Conservation (phyloP, 2,113 vertebrate genomes). For the Coregonus clupeaformis region DNA sequence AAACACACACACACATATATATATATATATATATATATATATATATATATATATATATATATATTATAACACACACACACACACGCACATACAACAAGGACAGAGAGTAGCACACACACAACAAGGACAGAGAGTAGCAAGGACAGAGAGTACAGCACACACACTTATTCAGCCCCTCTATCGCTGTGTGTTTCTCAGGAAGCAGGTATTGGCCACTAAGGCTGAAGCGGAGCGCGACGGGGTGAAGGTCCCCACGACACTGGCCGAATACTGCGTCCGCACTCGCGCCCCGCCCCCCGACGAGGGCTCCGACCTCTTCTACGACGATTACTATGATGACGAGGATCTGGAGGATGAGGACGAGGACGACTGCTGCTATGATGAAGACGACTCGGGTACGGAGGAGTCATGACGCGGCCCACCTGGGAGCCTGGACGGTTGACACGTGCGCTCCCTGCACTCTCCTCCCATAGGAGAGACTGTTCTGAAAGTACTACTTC, state of each 20-base stretch:
- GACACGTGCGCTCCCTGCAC: conserved; percentile 31
- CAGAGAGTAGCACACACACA: conserved; percentile 60
- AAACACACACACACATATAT: not conserved
- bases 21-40: too few relatives aligned
- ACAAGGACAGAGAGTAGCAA: too few relatives aligned
- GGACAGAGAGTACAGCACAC: too few relatives aligned
- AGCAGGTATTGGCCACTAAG: conserved; percentile 93
- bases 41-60: too few relatives aligned
- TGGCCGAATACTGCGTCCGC: conserved; percentile 95
- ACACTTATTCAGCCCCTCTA: not conserved
- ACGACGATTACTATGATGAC: conserved; percentile 94
- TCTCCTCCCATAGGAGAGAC: conserved; percentile 46
- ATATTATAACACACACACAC: too few relatives aligned
- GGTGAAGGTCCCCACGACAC: conserved; percentile 92
- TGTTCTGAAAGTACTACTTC: conserved; percentile 49
- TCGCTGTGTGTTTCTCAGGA: conserved; percentile 66
- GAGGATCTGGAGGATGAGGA: conserved; percentile 74
- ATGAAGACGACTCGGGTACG: conserved; percentile 89
- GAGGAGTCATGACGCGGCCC: conserved; percentile 89
- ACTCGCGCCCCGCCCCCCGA: conserved; percentile 86
- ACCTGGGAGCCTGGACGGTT: conserved; percentile 18
- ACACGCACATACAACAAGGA: conserved; percentile 66
- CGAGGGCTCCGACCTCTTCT: conserved; percentile 93
- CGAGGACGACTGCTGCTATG: conserved; percentile 86
- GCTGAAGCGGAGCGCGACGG: conserved; percentile 91